These are phyloP conservation scores for Lamellibrachia columna DNA, from an alignment of 2,888 invertebrate genomes.

Conservation along the genomic window DNA sequence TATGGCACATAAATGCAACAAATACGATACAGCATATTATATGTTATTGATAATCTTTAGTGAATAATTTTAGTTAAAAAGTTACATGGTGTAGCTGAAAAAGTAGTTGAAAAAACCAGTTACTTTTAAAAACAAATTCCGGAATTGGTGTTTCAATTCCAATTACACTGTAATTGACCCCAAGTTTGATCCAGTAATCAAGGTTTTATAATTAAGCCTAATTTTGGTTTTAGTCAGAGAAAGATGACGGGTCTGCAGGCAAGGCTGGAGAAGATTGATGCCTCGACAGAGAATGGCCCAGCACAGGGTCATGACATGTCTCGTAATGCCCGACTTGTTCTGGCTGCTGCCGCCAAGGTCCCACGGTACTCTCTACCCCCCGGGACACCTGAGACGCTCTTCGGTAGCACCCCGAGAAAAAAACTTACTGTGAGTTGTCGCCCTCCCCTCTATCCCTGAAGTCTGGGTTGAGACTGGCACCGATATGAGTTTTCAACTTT, in stretches of 20 bases:
- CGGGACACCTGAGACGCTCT: background rate
- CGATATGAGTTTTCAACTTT: no score
- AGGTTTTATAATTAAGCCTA: no score
- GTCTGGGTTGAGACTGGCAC: background rate
- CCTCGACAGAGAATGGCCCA: slow-evolving; percentile 27
- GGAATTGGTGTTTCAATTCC: no score
- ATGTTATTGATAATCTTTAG: no score
- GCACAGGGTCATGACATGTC: slow-evolving; percentile 27
- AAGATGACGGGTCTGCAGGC: slow-evolving; percentile 27
- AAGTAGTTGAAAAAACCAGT: no score
- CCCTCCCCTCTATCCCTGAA: background rate
- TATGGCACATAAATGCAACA: no score
- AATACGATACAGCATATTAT: no score
- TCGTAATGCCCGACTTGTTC: slow-evolving; percentile 27
- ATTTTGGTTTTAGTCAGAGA: background rate
- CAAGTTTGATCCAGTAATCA: no score
- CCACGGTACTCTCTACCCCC: slow-evolving; percentile 24
- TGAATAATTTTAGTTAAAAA: no score
- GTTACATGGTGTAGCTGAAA: no score
- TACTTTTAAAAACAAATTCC: no score
- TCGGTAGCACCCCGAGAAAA: background rate
- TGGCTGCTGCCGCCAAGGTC: slow-evolving; percentile 27
- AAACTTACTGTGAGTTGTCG: background rate
- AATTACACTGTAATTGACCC: no score
- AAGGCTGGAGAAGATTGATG: slow-evolving; percentile 27